phyloP scores from a whole-genome alignment of 2,888 invertebrate genomes.

The Dysmachus trigonus region DNA sequence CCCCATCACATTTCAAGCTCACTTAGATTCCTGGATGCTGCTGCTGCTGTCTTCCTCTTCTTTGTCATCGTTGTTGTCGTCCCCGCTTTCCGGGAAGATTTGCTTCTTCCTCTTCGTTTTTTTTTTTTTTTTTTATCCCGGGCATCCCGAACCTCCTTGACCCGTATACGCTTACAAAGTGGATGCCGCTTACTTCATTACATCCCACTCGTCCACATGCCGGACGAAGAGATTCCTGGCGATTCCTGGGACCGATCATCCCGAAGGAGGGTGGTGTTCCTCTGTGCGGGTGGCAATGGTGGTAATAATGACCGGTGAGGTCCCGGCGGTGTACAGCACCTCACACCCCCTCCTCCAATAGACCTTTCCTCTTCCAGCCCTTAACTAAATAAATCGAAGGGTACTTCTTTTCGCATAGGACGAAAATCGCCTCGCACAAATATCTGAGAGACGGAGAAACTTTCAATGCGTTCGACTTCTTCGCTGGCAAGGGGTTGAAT shows the following conservation, averaged over 20 bases:
- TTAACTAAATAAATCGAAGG: constrained; percentile 50
- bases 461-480: neutral
- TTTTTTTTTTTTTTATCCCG: neutral
- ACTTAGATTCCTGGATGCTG: constrained; percentile 17
- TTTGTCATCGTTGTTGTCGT: neutral
- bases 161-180: constrained; percentile 48
- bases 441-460: constrained; percentile 1
- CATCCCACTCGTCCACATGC: constrained; percentile 13
- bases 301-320: constrained; percentile 35
- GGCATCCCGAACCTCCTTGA: constrained; percentile 39
- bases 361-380: constrained; percentile 25
- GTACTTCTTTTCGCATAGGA: constrained; percentile 41
- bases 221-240: neutral
- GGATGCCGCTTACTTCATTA: constrained; percentile 43
- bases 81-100: constrained; percentile 9
- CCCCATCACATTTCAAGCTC: constrained; percentile 39
- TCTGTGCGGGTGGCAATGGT: neutral
- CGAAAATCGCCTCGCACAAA: neutral
- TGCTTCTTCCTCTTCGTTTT: neutral
- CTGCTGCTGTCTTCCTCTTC: too few species aligned
- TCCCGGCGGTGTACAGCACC: neutral
- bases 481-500: constrained; percentile 14
- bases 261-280: neutral
- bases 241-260: neutral
- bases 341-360: neutral